Evolutionary conservation across 2,888 invertebrate genomes (phyloP).

Genomic region (Drosophila nr. perissopoda): DNA sequence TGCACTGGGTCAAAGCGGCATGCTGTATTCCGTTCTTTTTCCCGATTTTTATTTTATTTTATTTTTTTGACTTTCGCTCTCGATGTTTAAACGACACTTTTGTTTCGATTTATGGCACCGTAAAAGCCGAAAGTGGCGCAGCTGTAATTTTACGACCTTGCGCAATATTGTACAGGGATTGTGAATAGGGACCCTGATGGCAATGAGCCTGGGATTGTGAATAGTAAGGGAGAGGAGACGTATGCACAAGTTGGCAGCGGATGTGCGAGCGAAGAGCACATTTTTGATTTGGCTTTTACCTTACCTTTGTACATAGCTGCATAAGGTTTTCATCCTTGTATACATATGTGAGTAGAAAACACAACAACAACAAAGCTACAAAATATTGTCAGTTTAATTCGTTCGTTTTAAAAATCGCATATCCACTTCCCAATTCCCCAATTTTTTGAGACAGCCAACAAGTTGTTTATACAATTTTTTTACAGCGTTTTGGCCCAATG

Average conservation of each 20-base stretch:
- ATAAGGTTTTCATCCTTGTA: conserved; percentile 37
- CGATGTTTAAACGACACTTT: conserved; percentile 73
- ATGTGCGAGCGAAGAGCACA: conserved; percentile 32
- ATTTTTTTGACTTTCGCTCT: conserved; percentile 39
- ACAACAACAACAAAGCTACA: conserved; percentile 3
- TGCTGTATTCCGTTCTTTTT: conserved; percentile 7
- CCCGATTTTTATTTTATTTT: conserved; percentile 8
- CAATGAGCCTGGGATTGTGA: not conserved
- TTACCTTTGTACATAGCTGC: not conserved
- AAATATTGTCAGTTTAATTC: conserved; percentile 44
- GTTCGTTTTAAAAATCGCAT: conserved; percentile 21
- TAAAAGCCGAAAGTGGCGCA: conserved; percentile 73
- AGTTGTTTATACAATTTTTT: conserved; percentile 61
- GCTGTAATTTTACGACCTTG: conserved; percentile 69
- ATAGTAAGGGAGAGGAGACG: conserved; percentile 1
- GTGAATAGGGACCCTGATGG: not conserved
- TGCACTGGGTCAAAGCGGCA: conserved; percentile 2
- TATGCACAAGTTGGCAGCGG: conserved; percentile 40
- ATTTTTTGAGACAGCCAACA: conserved; percentile 33
- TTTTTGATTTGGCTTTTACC: conserved; percentile 27
- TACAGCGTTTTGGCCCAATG: conserved; percentile 38
- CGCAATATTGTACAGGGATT: conserved; percentile 33
- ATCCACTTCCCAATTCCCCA: conserved; percentile 1
- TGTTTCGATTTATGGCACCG: conserved; percentile 75
- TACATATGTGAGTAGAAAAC: conserved; percentile 12